A percentile compares a stretch with the other conserved stretches of the same genome.
These are phyloP conservation scores for Nymphalis c-album DNA, from an alignment of 2,888 invertebrate species.

Conservation along the genomic window DNA sequence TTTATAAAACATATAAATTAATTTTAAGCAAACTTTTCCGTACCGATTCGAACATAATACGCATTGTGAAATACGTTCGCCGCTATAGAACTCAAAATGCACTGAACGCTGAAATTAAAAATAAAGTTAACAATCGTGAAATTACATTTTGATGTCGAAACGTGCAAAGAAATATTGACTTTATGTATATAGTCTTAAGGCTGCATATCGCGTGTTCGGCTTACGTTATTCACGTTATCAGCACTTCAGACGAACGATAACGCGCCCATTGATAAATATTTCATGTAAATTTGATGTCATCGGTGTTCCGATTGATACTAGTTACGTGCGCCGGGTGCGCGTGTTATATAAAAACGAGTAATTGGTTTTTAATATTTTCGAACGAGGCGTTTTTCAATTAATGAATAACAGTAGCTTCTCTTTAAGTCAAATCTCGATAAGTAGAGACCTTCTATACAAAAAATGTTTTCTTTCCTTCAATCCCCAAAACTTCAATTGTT, in stretches of 20 bases:
- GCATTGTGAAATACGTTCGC: not conserved
- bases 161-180: not conserved
- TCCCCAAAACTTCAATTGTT: too few relatives aligned
- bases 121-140: slow-evolving; percentile 9
- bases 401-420: too few relatives aligned
- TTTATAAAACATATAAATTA: not conserved
- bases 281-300: not conserved
- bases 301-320: too few relatives aligned
- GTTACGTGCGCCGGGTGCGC: not conserved
- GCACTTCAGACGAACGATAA: not conserved
- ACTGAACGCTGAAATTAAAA: too few relatives aligned
- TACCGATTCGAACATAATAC: not conserved
- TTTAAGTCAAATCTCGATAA: too few relatives aligned
- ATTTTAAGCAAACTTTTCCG: not conserved
- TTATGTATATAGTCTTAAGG: not conserved
- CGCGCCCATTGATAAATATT: not conserved
- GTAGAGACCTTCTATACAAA: too few relatives aligned
- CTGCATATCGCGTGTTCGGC: not conserved
- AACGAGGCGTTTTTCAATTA: too few relatives aligned
- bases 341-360: not conserved
- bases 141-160: not conserved
- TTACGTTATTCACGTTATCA: not conserved
- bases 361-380: too few relatives aligned
- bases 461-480: too few relatives aligned
- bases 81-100: not conserved